Percentiles rank a stretch among this genome's conserved stretches.
Evolutionary conservation across 2,113 vertebrate genomes (phyloP).

Genomic region (Panthera leo): DNA sequence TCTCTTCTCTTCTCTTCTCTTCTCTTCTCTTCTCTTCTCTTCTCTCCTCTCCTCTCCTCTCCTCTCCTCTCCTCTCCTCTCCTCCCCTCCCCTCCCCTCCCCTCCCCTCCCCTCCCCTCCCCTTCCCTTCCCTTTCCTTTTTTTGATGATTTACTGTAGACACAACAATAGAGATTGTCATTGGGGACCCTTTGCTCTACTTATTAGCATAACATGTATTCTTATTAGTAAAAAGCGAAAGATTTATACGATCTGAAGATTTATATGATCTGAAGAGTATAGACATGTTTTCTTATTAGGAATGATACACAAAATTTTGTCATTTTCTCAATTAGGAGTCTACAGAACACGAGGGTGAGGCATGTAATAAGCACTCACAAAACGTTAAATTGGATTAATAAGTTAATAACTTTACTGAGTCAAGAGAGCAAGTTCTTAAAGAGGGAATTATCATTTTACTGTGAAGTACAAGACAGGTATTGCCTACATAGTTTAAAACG

Average conservation of each 20-base stretch:
- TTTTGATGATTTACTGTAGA: neutral
- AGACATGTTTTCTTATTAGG: neutral
- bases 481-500: constrained; percentile 48
- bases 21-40: too few species aligned
- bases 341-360: neutral
- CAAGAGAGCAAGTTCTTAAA: neutral
- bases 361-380: neutral
- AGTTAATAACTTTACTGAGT: neutral
- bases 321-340: neutral
- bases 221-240: neutral
- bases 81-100: too few species aligned
- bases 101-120: rapidly evolving
- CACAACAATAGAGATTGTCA: neutral
- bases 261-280: too few species aligned
- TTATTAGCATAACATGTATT: neutral
- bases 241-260: too few species aligned
- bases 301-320: neutral
- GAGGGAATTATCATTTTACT: neutral
- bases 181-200: neutral
- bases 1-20: too few species aligned
- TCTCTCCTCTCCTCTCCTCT: too few species aligned
- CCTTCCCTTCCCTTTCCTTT: rapidly evolving
- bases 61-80: too few species aligned
- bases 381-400: neutral
- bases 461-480: neutral